phyloP scores from a whole-genome alignment of 2,888 invertebrate genomes.

The Meliscaeva auricollis region DNA sequence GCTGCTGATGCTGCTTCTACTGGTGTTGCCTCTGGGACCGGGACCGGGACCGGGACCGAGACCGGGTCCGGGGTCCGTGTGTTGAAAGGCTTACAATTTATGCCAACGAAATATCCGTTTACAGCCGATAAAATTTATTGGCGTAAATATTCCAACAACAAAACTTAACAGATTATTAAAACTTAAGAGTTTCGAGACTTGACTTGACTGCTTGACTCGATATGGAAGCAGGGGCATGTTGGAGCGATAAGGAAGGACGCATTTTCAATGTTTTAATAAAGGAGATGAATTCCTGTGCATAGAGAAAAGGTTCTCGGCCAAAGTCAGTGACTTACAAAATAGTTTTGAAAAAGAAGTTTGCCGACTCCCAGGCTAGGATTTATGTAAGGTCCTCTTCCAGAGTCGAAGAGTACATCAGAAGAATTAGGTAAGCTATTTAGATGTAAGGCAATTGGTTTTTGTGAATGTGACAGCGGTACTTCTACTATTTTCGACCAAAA shows the following conservation, averaged over 20 bases:
- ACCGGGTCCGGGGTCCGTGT: slow-evolving; percentile 24
- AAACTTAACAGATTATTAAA: slow-evolving; percentile 60
- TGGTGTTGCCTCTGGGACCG: slow-evolving; percentile 3
- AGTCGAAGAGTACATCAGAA: no score
- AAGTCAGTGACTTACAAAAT: slow-evolving; percentile 52
- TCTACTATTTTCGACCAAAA: neutral
- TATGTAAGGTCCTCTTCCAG: slow-evolving; percentile 39
- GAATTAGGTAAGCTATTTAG: slow-evolving; percentile 59
- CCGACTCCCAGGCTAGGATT: slow-evolving; percentile 59
- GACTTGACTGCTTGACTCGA: neutral
- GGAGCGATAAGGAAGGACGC: slow-evolving; percentile 24
- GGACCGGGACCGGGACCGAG: slow-evolving; percentile 8
- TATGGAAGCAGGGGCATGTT: neutral
- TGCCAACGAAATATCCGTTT: slow-evolving; percentile 58
- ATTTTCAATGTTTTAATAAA: neutral
- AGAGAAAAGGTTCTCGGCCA: slow-evolving; percentile 33
- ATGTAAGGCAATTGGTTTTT: slow-evolving; percentile 21
- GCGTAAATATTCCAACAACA: slow-evolving; percentile 66
- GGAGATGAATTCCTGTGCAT: slow-evolving; percentile 3
- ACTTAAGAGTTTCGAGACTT: slow-evolving; percentile 46
- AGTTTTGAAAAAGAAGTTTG: slow-evolving; percentile 61
- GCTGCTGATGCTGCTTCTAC: slow-evolving; percentile 2
- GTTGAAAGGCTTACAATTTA: slow-evolving; percentile 64
- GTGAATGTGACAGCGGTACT: neutral
- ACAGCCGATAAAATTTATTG: slow-evolving; percentile 71